Base-by-base conservation (phyloP, 2,797 vertebrate genomes). In the Acridotheres tristis region DNA sequence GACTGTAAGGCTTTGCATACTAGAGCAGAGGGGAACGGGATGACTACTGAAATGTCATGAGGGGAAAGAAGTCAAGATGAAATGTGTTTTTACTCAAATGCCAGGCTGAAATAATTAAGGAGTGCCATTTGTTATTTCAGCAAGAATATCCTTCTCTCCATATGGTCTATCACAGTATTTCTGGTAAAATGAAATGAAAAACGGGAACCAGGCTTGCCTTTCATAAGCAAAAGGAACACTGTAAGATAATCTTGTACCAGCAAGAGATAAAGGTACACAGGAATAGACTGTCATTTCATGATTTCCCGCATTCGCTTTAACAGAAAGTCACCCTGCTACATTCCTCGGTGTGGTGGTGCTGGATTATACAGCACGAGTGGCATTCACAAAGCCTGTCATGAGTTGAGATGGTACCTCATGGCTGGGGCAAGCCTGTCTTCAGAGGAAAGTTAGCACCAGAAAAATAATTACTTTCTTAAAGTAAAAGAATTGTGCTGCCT, bases 251-350 rank as follows among this genome's bases (percentile, higher is more conserved):
- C 88, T 50, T 47, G 34, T 90, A 95, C 73, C 6, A 51, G 81
- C 79, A 63, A 34, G 48, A 82, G 54, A 79, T 75, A 80, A 89
- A 96, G 79, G 76, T 36, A 66, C 69, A 45, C 51, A 73, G 80
- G 79, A 91, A 30, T 29, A 69, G 78, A 45, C 58, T 40, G 50
- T 69, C 26, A 3, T 82, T 95, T 95, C 77, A 47, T 57, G 79
- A 76, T 90, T 96, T 93, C 93, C 92, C 94, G 88, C 83, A 50
- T 86, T 90, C 3, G 5, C 85, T 92, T 69, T 4, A 94, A 19
- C 88, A 93, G 91, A 95, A 96, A 96, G 94, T 95, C 91, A 94
- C 91, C 69, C 94, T 76, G 85, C 96, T 66, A 8, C 95, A 96
- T 97, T 97, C 95, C 96, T 96, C 16, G 0, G 34, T 78, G 90